Conservation (phyloP, 1,140 invertebrate genomes). For the Drosophila sucinea region DNA sequence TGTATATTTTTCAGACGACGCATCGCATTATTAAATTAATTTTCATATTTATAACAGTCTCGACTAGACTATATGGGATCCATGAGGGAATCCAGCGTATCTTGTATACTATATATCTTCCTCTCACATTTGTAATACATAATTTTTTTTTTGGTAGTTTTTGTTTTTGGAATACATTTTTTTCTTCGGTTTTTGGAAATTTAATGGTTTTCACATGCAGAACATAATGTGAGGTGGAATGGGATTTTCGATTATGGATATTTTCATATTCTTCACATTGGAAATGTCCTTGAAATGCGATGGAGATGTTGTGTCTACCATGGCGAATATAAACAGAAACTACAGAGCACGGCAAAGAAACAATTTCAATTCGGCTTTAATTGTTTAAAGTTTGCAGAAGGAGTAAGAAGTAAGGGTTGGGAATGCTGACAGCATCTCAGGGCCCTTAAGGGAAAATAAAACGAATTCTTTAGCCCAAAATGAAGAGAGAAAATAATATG, state of each 20-base stretch:
- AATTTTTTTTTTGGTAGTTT: conserved; percentile 6
- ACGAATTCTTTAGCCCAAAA: conserved; percentile 66
- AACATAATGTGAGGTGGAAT: conserved; percentile 22
- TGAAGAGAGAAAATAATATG: conserved; percentile 70
- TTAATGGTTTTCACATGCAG: conserved; percentile 70
- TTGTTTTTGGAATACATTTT: conserved; percentile 30
- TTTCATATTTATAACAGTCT: conserved; percentile 70
- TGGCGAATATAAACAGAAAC: not conserved
- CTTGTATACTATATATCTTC: conserved; percentile 28
- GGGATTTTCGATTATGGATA: conserved; percentile 2
- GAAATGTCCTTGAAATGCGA: conserved; percentile 62
- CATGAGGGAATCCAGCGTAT: not conserved
- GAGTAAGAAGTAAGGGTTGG: not conserved
- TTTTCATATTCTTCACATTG: conserved; percentile 14
- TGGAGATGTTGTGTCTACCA: conserved; percentile 8
- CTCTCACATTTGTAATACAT: conserved; percentile 34
- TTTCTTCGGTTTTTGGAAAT: conserved; percentile 16
- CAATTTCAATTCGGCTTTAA: not conserved
- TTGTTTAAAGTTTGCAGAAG: not conserved
- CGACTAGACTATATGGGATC: conserved; percentile 19
- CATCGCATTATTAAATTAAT: conserved; percentile 68
- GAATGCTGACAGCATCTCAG: conserved; percentile 50
- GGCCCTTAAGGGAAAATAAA: conserved; percentile 52
- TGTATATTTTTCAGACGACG: conserved; percentile 31
- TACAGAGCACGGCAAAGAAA: not conserved